Percentiles rank a stretch among this genome's conserved stretches.
phyloP scores from a whole-genome alignment of 2,113 vertebrate genomes.

The Hemicordylus capensis region DNA sequence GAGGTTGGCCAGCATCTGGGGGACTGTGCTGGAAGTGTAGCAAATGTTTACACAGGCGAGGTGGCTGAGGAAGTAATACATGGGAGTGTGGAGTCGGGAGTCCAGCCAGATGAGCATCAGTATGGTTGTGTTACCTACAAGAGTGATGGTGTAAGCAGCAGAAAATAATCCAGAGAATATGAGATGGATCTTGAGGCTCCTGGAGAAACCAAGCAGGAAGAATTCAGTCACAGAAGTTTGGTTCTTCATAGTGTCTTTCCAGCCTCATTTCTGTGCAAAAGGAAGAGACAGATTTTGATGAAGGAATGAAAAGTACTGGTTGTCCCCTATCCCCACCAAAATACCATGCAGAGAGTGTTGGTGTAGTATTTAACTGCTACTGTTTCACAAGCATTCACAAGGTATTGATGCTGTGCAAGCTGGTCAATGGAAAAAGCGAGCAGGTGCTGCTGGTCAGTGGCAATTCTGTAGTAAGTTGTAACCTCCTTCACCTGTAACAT shows the following conservation, averaged over 20 bases:
- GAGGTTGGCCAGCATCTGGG: conserved; percentile 56
- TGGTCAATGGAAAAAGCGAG: too few relatives aligned
- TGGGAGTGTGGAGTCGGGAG: conserved; percentile 7
- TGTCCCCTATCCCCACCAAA: neutral
- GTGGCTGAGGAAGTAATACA: conserved; percentile 27
- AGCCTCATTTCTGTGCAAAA: neutral
- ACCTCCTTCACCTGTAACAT: neutral
- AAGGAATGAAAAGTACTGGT: neutral
- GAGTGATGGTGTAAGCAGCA: conserved; percentile 15
- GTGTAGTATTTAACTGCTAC: too few relatives aligned
- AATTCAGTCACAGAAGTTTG: conserved; percentile 56
- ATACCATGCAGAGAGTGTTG: neutral
- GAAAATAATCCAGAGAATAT: conserved; percentile 38
- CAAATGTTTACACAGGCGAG: conserved; percentile 52
- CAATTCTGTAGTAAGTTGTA: too few relatives aligned
- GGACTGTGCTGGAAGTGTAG: conserved; percentile 55
- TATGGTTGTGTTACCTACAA: conserved; percentile 26
- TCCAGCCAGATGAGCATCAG: conserved; percentile 35
- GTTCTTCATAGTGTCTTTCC: conserved; percentile 34
- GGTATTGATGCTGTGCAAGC: neutral
- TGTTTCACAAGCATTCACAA: neutral
- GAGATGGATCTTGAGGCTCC: neutral
- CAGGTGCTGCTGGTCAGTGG: too few relatives aligned
- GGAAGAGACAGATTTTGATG: neutral
- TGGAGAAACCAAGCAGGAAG: conserved; percentile 52